Base-by-base conservation (phyloP, 2,888 invertebrate species). In the Agrotis exclamationis region DNA sequence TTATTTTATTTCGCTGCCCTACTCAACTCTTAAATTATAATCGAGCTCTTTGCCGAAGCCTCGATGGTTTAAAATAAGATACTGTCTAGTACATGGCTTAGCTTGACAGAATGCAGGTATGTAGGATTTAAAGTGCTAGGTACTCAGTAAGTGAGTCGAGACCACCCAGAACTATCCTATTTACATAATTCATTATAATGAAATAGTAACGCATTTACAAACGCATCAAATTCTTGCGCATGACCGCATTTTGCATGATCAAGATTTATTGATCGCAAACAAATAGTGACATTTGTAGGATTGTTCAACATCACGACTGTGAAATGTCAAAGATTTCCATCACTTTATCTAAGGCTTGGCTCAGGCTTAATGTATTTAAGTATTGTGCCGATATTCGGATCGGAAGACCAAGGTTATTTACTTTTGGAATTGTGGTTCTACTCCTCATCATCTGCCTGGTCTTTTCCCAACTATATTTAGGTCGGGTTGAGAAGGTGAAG, bases 261-360 rank as follows among this genome's bases (percentile, higher is more conserved):
- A 82, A 48, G 79, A 79, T 76, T 60, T 66, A 76, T 63, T 60
- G 59, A 57, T 64, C 70, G 67, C 11, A 79, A 72, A 73, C 65
- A 72, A 70, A 65, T 62, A 58, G 28, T 71, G 69, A n/a, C 71
- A 83, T 78, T 80, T 79, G 51, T 60, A 18, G 63, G 16, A 60
- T 62, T 64, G 56, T 59, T 58, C 63, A 67, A 59, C 48, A 57
- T 63, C 84, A 76, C 79, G 76, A 83, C 57, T 68, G 53, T 51
- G 62, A 82, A 84, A 86, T 85, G 82, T 76, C 84, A 83, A 70
- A 74, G 68, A 77, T 79, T 74, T 74, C 33, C 58, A 64, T 78
- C 39, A 63, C 60, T 79, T 57, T 56, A 45, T 65, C 70, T 70
- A 16, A 63, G 39, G 67, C 65, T 59, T 13, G n/a, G 13, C 4